Percentiles rank a stretch among this genome's conserved stretches.
These are phyloP conservation scores for Periphyllus acericola DNA, from an alignment of 2,888 invertebrate genomes.

Conservation along the genomic window DNA sequence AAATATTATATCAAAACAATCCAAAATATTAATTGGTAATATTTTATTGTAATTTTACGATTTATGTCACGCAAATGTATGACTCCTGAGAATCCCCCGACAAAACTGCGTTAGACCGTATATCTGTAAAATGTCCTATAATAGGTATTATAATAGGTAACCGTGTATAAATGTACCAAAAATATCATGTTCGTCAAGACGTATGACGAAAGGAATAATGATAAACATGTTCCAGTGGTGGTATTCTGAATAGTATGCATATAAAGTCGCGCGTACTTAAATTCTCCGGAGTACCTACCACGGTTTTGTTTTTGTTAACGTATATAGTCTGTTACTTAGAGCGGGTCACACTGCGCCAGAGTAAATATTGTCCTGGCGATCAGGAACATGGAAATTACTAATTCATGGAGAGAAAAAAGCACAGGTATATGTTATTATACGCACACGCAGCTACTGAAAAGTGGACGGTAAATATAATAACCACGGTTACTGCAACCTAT, in stretches of 20 bases:
- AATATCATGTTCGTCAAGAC: no score
- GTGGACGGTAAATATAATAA: conserved; percentile 90
- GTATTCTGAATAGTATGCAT: not conserved
- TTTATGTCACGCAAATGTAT: no score
- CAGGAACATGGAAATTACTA: not conserved
- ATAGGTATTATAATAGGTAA: no score
- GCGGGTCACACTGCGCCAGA: not conserved
- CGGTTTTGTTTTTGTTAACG: not conserved
- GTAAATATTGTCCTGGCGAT: not conserved
- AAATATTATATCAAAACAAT: no score
- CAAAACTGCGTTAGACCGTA: no score
- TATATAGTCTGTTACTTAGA: not conserved
- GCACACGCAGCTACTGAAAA: not conserved
- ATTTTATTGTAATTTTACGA: no score
- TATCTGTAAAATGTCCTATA: no score
- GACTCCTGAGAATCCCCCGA: no score
- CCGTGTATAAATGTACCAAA: no score
- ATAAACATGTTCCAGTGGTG: not conserved
- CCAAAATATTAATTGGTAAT: no score
- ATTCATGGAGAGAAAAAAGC: not conserved
- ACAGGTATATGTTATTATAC: not conserved
- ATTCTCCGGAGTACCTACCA: not conserved
- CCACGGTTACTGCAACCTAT: conserved; percentile 72
- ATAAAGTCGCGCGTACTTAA: not conserved
- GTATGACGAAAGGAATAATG: no score